A percentile compares a stretch with the other conserved stretches of the same genome.
phyloP scores from a whole-genome alignment of 2,797 vertebrate genomes.

The Hypotaenidia philippensis region DNA sequence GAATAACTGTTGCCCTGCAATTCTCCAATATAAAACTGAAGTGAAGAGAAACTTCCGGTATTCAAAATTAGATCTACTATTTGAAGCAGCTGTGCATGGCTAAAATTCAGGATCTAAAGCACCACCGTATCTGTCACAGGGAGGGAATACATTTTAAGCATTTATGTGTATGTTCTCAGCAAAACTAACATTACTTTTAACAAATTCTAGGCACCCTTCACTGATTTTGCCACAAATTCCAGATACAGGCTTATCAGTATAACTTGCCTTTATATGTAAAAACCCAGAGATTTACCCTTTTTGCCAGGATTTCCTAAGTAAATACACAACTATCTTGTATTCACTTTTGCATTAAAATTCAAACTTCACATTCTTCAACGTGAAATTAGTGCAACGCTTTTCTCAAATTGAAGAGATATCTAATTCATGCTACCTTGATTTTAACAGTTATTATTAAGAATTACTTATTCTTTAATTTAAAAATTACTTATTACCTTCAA shows the following conservation, averaged over 20 bases:
- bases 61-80: too few relatives aligned
- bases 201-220: neutral
- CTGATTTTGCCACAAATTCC: neutral
- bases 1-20: neutral
- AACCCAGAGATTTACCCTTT: neutral
- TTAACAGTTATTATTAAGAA: neutral
- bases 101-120: neutral
- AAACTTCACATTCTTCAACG: neutral
- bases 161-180: neutral
- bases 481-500: neutral
- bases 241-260: neutral
- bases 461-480: neutral
- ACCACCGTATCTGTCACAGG: neutral
- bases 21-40: neutral
- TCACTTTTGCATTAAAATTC: neutral
- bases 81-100: neutral
- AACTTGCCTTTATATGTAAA: neutral
- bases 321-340: neutral
- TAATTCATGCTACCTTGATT: neutral
- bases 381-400: neutral
- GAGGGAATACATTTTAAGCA: neutral
- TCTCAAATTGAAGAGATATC: neutral
- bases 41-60: neutral
- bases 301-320: neutral
- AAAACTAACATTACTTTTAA: neutral